These are phyloP conservation scores for Priapulus caudatus DNA, from an alignment of 2,888 invertebrate genomes.

Conservation along the genomic window DNA sequence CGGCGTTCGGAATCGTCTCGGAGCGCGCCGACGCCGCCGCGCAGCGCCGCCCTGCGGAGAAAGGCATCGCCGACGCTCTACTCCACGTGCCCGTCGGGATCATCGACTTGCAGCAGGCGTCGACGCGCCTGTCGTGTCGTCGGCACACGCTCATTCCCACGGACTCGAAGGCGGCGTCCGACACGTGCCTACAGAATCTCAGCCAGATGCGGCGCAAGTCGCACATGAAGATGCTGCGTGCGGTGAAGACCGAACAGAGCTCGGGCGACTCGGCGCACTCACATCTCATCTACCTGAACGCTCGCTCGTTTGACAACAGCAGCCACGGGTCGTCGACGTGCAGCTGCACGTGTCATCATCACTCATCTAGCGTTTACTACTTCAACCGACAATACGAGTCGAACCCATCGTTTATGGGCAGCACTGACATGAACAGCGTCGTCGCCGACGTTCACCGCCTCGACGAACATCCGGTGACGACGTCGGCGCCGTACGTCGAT, in stretches of 20 bases:
- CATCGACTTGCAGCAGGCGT: not conserved
- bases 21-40: not conserved
- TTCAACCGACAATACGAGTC: no score
- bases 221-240: no score
- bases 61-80: not conserved
- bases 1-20: no score
- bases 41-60: not conserved
- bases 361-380: no score
- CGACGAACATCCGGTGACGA: not conserved
- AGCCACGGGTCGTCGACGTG: not conserved
- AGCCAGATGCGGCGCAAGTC: not conserved
- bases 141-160: no score
- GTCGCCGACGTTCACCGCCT: not conserved
- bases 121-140: not conserved
- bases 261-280: not conserved
- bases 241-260: not conserved
- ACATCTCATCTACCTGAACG: not conserved
- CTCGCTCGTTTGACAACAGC: not conserved
- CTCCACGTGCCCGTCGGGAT: not conserved
- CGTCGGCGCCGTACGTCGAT: not conserved
- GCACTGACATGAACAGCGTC: not conserved
- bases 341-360: no score
- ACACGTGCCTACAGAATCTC: not conserved
- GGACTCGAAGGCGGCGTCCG: not conserved
- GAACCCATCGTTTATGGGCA: not conserved